These are phyloP conservation scores for Actias luna DNA, from an alignment of 2,888 invertebrate genomes.

Conservation along the genomic window DNA sequence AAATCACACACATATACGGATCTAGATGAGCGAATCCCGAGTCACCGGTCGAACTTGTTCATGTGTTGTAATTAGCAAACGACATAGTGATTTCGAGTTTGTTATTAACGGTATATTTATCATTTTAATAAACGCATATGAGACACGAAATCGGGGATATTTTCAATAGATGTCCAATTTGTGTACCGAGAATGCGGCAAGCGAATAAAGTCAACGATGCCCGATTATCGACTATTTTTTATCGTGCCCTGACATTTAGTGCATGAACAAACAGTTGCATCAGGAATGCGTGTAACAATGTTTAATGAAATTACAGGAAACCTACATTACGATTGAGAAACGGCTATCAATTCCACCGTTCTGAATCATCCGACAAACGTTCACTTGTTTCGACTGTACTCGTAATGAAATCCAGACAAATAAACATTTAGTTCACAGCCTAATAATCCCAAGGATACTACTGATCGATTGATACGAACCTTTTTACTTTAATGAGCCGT, in stretches of 20 bases:
- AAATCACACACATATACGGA: slow-evolving; percentile 55
- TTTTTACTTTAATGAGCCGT: slow-evolving; percentile 43
- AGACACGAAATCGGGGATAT: slow-evolving; percentile 42
- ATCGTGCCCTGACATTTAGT: slow-evolving; percentile 51
- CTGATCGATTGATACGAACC: slow-evolving; percentile 50
- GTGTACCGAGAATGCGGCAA: slow-evolving; percentile 52
- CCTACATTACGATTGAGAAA: slow-evolving; percentile 38
- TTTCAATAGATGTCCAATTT: slow-evolving; percentile 52
- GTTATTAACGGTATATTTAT: slow-evolving; percentile 64
- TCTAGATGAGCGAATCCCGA: slow-evolving; percentile 42
- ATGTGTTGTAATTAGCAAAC: slow-evolving; percentile 44
- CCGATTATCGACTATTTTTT: slow-evolving; percentile 61
- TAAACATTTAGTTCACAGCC: slow-evolving; percentile 50
- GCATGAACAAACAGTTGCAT: slow-evolving; percentile 30
- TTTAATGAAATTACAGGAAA: slow-evolving; percentile 37
- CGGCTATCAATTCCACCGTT: slow-evolving; percentile 31
- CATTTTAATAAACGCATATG: slow-evolving; percentile 57
- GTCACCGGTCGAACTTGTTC: slow-evolving; percentile 47
- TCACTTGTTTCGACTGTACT: slow-evolving; percentile 43
- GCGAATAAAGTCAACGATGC: slow-evolving; percentile 53
- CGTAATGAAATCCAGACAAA: slow-evolving; percentile 42
- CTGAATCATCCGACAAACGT: slow-evolving; percentile 54
- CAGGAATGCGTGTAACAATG: slow-evolving; percentile 28
- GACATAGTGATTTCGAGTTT: slow-evolving; percentile 53
- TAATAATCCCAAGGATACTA: slow-evolving; percentile 30